Conservation (phyloP, 2,888 invertebrate genomes). For the Agrochola circellaris region DNA sequence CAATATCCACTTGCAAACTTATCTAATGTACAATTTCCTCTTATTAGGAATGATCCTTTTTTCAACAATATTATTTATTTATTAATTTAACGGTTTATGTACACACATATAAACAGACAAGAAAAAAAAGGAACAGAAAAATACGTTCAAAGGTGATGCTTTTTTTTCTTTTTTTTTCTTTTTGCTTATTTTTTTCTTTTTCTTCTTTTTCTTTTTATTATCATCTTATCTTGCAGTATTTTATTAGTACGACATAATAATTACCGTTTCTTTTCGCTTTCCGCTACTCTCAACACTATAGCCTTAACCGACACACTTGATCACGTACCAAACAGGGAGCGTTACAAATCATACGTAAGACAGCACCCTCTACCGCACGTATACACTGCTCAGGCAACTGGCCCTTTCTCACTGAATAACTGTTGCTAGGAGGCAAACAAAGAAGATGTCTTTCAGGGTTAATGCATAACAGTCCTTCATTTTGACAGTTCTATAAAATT, state of each 20-base stretch:
- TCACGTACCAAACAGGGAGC: slow-evolving; percentile 85
- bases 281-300: slow-evolving; percentile 53
- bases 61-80: too few species aligned
- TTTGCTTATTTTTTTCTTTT: too few species aligned
- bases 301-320: slow-evolving; percentile 63
- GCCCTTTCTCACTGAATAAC: slow-evolving; percentile 37
- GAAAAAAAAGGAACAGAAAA: too few species aligned
- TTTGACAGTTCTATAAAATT: too few species aligned
- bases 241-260: too few species aligned
- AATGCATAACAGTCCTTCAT: background rate
- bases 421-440: slow-evolving; percentile 17
- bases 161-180: too few species aligned
- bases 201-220: too few species aligned
- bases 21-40: background rate
- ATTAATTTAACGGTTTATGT: too few species aligned
- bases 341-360: slow-evolving; percentile 87
- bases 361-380: slow-evolving; percentile 70
- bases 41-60: too few species aligned
- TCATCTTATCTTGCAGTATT: too few species aligned
- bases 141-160: too few species aligned
- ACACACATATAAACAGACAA: too few species aligned
- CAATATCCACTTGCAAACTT: background rate
- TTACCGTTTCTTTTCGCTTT: background rate
- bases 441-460: background rate
- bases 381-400: slow-evolving; percentile 40